A percentile compares a stretch with the other conserved stretches of the same genome.
Conservation (phyloP, 2,888 invertebrate genomes). For the Archips xylosteana region DNA sequence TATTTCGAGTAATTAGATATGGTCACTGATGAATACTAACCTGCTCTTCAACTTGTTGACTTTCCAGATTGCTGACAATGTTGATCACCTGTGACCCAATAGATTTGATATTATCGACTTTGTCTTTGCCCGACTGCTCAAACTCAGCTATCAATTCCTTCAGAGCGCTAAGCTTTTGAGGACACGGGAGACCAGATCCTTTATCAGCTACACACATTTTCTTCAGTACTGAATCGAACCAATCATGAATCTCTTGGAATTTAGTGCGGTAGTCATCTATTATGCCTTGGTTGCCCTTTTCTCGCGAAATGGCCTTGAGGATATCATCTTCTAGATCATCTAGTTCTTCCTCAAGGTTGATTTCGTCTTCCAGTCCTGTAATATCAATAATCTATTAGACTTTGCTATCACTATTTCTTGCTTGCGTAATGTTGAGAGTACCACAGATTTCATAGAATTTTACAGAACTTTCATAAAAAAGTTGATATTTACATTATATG, state of each 20-base stretch:
- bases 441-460: too few species aligned
- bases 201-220: conserved; percentile 94
- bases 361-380: conserved; percentile 87
- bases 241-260: conserved; percentile 91
- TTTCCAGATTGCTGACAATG: conserved; percentile 94
- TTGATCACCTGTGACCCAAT: conserved; percentile 90
- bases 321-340: conserved; percentile 90
- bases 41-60: conserved; percentile 96
- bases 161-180: conserved; percentile 91
- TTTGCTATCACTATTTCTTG: neutral
- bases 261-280: conserved; percentile 92
- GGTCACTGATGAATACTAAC: conserved; percentile 60
- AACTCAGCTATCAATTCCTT: conserved; percentile 90
- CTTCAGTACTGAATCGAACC: conserved; percentile 92
- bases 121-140: conserved; percentile 89
- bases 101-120: conserved; percentile 89
- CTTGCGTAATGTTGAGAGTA: too few species aligned
- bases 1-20: neutral
- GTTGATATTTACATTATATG: neutral
- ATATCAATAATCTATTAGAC: conserved; percentile 25
- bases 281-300: conserved; percentile 90
- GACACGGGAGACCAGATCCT: conserved; percentile 92
- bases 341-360: conserved; percentile 90
- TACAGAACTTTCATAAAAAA: too few species aligned
- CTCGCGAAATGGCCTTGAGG: conserved; percentile 89